A percentile compares a stretch with the other conserved stretches of the same genome.
phyloP scores from a whole-genome alignment of 2,888 invertebrate genomes.

The Spicauda simplicius region DNA sequence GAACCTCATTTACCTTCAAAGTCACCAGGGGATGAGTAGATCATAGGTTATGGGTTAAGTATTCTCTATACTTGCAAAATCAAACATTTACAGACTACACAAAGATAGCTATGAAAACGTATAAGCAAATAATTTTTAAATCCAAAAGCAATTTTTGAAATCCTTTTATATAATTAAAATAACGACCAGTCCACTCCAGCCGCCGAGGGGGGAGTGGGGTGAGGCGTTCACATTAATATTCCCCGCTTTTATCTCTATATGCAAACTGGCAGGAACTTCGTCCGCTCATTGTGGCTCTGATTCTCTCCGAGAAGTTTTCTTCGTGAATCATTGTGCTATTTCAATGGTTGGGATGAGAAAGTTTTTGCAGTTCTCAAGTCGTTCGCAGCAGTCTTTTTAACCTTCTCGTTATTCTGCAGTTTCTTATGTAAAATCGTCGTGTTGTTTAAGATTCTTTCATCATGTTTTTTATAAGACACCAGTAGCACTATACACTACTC shows the following conservation, averaged over 20 bases:
- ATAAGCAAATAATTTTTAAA: background rate
- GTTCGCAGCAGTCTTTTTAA: slow-evolving; percentile 52
- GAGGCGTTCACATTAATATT: slow-evolving; percentile 83
- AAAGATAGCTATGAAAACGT: too few species aligned
- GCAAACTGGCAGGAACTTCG: slow-evolving; percentile 83
- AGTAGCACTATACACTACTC: background rate
- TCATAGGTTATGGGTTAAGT: too few species aligned
- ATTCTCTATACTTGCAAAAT: too few species aligned
- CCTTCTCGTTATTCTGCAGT: slow-evolving; percentile 35
- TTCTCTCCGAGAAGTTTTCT: slow-evolving; percentile 68
- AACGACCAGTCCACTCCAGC: slow-evolving; percentile 20
- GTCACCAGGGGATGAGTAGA: too few species aligned
- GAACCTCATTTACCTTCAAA: too few species aligned
- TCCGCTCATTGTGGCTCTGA: slow-evolving; percentile 81
- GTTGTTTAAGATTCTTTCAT: background rate
- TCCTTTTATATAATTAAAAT: slow-evolving; percentile 26
- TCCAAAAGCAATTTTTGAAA: slow-evolving; percentile 18
- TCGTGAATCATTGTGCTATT: slow-evolving; percentile 82
- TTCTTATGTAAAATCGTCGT: slow-evolving; percentile 19
- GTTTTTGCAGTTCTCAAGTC: slow-evolving; percentile 68
- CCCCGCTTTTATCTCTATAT: slow-evolving; percentile 85
- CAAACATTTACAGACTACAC: too few species aligned
- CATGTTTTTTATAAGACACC: background rate
- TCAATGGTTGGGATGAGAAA: slow-evolving; percentile 73
- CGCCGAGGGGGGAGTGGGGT: slow-evolving; percentile 46